phyloP scores from a whole-genome alignment of 2,797 vertebrate genomes.

The Australoheros facetus region DNA sequence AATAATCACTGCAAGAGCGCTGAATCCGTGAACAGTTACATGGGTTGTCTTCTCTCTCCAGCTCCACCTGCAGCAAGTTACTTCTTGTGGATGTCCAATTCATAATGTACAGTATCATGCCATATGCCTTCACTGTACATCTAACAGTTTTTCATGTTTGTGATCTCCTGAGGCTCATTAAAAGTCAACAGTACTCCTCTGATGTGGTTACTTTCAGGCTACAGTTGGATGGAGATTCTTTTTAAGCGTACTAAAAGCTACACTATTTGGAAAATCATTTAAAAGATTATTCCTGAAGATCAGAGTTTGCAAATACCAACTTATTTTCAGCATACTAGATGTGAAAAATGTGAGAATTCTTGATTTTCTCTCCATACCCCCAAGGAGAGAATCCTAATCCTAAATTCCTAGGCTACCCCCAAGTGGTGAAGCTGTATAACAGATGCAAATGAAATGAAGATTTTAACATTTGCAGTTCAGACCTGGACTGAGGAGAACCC shows the following conservation, averaged over 20 bases:
- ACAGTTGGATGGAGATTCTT: neutral
- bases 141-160: neutral
- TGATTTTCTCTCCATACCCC: too few species aligned
- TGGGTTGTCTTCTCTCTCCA: neutral
- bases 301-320: neutral
- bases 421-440: conserved; percentile 24
- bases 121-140: neutral
- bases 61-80: neutral
- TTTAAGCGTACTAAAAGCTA: neutral
- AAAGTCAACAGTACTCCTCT: neutral
- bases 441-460: neutral
- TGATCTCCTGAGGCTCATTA: neutral
- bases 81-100: neutral
- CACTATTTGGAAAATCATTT: neutral
- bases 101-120: neutral
- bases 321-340: neutral
- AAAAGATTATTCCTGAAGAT: neutral
- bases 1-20: neutral
- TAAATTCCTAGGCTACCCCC: conserved; percentile 39
- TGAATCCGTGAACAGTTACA: neutral
- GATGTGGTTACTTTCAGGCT: neutral
- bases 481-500: neutral
- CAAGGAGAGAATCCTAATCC: neutral
- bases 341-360: neutral
- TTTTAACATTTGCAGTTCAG: neutral